Percentiles rank a stretch among this genome's conserved stretches.
phyloP scores from a whole-genome alignment of 1,140 invertebrate genomes.

The Zaprionus vittiger region DNA sequence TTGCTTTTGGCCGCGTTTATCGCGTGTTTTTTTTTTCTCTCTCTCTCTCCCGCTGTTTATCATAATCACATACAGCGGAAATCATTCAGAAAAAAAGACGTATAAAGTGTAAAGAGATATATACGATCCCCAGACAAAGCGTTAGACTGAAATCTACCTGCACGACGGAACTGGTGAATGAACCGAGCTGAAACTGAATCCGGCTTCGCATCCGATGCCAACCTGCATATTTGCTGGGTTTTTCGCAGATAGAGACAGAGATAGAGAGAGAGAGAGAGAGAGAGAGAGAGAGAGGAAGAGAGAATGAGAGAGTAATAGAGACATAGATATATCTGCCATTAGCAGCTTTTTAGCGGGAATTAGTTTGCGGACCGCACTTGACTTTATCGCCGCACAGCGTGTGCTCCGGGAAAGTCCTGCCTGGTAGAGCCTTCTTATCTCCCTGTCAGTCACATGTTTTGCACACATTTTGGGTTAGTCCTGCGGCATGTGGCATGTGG shows the following conservation, averaged over 20 bases:
- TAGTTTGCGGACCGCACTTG: constrained; percentile 61
- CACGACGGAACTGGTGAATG: constrained; percentile 2
- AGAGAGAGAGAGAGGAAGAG: not conserved
- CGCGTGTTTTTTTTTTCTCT: constrained; percentile 1
- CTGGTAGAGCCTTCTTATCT: not conserved
- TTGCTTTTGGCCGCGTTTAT: constrained; percentile 41
- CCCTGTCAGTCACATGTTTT: constrained; percentile 43
- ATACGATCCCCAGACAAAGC: constrained; percentile 11
- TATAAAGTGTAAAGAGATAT: constrained; percentile 1
- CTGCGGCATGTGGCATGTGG: constrained; percentile 57
- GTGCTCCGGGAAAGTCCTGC: constrained; percentile 60
- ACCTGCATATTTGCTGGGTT: constrained; percentile 4
- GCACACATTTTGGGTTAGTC: constrained; percentile 61
- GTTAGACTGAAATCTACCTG: constrained; percentile 19
- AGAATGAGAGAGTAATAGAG: not conserved
- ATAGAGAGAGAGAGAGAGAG: not conserved
- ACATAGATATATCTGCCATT: constrained; percentile 48
- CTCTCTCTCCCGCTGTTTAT: constrained; percentile 45
- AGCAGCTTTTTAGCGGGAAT: constrained; percentile 77
- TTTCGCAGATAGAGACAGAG: not conserved
- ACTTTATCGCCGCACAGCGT: constrained; percentile 69
- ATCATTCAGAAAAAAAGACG: constrained; percentile 49
- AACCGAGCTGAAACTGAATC: constrained; percentile 5
- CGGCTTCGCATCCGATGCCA: not conserved
- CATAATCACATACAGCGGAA: constrained; percentile 76